Conservation (phyloP, 2,797 vertebrate species). For the Muscicapa comitata region DNA sequence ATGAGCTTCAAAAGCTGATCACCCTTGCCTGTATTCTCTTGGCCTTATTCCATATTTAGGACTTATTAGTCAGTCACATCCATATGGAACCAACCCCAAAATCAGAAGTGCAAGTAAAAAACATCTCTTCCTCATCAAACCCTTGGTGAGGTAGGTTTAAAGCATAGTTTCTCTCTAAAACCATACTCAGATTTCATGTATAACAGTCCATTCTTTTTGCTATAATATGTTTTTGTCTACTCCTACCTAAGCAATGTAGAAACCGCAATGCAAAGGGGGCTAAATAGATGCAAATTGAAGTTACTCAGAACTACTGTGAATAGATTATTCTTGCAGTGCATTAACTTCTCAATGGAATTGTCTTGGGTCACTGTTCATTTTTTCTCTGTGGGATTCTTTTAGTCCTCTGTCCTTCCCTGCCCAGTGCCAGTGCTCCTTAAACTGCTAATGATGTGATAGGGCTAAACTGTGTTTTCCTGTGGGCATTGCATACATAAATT, state of each 20-base stretch:
- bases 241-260: not conserved
- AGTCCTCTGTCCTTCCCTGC: not conserved
- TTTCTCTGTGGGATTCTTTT: not conserved
- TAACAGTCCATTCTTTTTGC: not conserved
- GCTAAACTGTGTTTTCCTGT: not conserved
- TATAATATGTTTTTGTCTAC: not conserved
- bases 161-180: not conserved
- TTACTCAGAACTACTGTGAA: not conserved
- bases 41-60: not conserved
- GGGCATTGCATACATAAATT: not conserved
- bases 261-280: not conserved
- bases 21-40: not conserved
- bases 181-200: not conserved
- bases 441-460: not conserved
- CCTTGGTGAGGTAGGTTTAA: not conserved
- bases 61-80: not conserved
- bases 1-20: not conserved
- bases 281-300: fast-evolving
- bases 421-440: not conserved
- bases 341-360: not conserved
- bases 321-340: not conserved
- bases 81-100: not conserved
- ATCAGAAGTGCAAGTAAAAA: not conserved
- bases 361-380: not conserved
- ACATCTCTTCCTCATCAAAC: not conserved